Base-by-base conservation (phyloP, 2,888 invertebrate species). In the Tiliacea aurago region DNA sequence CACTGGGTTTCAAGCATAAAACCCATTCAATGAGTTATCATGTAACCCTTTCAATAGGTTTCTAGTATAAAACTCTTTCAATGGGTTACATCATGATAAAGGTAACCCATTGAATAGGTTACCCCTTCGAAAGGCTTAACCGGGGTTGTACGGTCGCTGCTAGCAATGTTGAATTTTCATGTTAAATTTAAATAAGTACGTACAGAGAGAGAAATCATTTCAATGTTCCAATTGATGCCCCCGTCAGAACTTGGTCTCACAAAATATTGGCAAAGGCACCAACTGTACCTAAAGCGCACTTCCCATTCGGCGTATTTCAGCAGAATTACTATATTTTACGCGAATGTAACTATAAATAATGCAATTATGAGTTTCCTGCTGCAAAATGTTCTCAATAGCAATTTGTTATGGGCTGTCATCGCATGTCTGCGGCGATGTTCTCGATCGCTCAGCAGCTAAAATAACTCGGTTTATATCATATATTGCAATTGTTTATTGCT, bases 401-500 rank as follows among this genome's bases (percentile, higher is more conserved):
- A 83, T 80, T 77, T 73, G 70, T 76, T 77, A 69, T 56, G 20
- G 70, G 37, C 75, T 82, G 82, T 85, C 82, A 73, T 84, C 74
- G 37, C 43, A 71, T 76, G 62, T 65, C 61, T 65, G 69, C 49
- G 33, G 61, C 61, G 59, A 73, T 82, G 66, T 71, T 78, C 69
- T 37, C 43, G 64, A 75, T 73, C 75, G 71, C 69, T 80, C 79
- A 81, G 77, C 78, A 80, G 68, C 84, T 86, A 86, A 89, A 90
- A 89, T 89, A 90, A 89, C 86, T 86, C 73, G 68, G 91, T 89
- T 92, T 90, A 91, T 90, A 88, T 93, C 86, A 87, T 87, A 83
- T 85, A 87, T 87, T 89, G 70, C 80, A 81, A 89, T 91, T 92
- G 92, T 93, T 92, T 88, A 85, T 80, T 83, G 66, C 80, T 65